These are phyloP conservation scores for Rhyzopertha dominica DNA, from an alignment of 1,140 invertebrate genomes.

Conservation along the genomic window DNA sequence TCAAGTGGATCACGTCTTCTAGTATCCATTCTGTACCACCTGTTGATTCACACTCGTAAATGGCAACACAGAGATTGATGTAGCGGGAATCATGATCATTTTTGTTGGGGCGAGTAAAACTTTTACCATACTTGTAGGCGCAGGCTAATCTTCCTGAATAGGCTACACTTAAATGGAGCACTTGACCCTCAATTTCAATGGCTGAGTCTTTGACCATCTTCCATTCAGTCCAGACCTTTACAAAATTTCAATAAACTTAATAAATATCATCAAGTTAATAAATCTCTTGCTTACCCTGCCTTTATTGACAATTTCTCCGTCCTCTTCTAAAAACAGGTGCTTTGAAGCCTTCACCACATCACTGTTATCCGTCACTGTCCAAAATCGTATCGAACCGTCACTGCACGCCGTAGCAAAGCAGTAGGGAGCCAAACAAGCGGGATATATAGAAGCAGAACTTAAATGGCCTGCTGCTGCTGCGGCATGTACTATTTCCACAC, in stretches of 20 bases:
- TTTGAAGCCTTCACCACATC: constrained; percentile 27
- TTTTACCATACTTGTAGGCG: constrained; percentile 88
- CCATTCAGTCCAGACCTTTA: constrained; percentile 33
- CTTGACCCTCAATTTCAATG: constrained; percentile 73
- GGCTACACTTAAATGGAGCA: constrained; percentile 91
- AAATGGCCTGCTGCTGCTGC: constrained; percentile 92
- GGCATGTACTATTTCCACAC: constrained; percentile 87
- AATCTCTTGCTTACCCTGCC: constrained; percentile 45
- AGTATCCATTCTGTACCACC: constrained; percentile 97
- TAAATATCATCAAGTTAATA: too few relatives aligned
- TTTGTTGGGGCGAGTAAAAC: constrained; percentile 74
- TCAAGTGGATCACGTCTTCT: constrained; percentile 92
- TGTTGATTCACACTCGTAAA: constrained; percentile 98
- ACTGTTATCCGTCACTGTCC: constrained; percentile 37
- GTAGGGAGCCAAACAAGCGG: constrained; percentile 95
- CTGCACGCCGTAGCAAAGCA: constrained; percentile 91
- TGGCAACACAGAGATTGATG: constrained; percentile 92
- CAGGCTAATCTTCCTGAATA: constrained; percentile 96
- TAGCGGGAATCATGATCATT: constrained; percentile 76
- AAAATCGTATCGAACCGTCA: constrained; percentile 68
- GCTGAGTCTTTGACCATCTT: constrained; percentile 60
- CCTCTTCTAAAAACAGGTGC: constrained; percentile 38
- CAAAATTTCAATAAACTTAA: too few relatives aligned
- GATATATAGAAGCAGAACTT: constrained; percentile 97
- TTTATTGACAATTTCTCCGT: constrained; percentile 53